phyloP scores from a whole-genome alignment of 1,140 invertebrate genomes.

The Drosophila sucinea region DNA sequence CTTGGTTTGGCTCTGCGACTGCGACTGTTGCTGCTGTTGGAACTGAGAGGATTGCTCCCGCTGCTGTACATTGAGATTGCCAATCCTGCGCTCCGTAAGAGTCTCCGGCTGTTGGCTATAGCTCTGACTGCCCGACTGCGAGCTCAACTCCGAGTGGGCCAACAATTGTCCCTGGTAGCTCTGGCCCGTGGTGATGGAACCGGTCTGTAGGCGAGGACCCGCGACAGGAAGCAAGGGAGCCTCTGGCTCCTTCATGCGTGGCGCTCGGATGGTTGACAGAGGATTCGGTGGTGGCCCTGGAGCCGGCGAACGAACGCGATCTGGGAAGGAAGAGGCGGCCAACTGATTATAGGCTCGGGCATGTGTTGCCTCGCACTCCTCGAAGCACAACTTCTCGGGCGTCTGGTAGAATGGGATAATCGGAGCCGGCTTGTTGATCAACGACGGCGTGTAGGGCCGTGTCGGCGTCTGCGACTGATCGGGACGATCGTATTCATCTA shows the following conservation, averaged over 20 bases:
- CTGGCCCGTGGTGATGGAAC: conserved; percentile 78
- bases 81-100: conserved; percentile 54
- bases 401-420: conserved; percentile 87
- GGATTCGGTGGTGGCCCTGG: conserved; percentile 86
- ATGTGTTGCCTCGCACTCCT: conserved; percentile 85
- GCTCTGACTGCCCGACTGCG: conserved; percentile 62
- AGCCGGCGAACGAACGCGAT: conserved; percentile 85
- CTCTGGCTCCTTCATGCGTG: conserved; percentile 84
- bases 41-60: conserved; percentile 64
- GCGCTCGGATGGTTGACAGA: conserved; percentile 84
- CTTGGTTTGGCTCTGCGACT: conserved; percentile 76
- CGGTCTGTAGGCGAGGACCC: conserved; percentile 59
- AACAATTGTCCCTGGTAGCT: conserved; percentile 75
- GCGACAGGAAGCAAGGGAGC: conserved; percentile 42
- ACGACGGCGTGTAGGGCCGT: conserved; percentile 85
- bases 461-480: conserved; percentile 82
- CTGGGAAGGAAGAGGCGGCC: conserved; percentile 85
- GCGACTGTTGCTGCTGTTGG: conserved; percentile 67
- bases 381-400: conserved; percentile 85
- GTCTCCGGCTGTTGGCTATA: conserved; percentile 67
- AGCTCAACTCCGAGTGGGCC: conserved; percentile 68
- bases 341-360: conserved; percentile 85
- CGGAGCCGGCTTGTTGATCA: conserved; percentile 87
- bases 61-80: conserved; percentile 63
- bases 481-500: conserved; percentile 84